These are phyloP conservation scores for Myotis lucifugus DNA, from an alignment of 2,113 vertebrate genomes.

Conservation along the genomic window DNA sequence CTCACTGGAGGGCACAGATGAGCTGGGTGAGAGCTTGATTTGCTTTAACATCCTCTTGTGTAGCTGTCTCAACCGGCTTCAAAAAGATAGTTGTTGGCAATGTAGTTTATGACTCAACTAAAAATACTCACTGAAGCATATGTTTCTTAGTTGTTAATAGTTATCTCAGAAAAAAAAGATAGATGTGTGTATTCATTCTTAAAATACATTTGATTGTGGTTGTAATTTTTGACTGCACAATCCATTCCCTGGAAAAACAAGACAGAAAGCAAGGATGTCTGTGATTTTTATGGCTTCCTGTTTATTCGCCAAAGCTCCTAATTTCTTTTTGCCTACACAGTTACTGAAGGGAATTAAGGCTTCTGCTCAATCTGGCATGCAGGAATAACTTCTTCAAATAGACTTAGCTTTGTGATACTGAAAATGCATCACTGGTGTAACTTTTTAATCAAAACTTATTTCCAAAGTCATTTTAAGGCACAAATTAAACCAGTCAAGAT, in stretches of 20 bases:
- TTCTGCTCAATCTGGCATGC: conserved; percentile 61
- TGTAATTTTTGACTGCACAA: conserved; percentile 62
- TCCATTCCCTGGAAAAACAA: conserved; percentile 53
- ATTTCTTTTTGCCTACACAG: conserved; percentile 62
- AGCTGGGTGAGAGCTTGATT: not conserved
- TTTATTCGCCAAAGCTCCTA: conserved; percentile 65
- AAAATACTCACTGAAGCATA: conserved; percentile 68
- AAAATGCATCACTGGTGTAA: conserved; percentile 44
- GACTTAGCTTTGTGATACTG: conserved; percentile 63
- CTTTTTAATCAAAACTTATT: conserved; percentile 76
- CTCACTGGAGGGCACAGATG: not conserved
- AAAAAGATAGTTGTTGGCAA: conserved; percentile 53
- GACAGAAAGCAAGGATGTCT: conserved; percentile 53
- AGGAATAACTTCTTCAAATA: conserved; percentile 63
- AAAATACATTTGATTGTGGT: conserved; percentile 62
- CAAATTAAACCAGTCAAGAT: conserved; percentile 78
- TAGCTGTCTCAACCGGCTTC: conserved; percentile 26
- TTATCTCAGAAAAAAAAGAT: conserved; percentile 41
- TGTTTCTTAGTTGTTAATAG: conserved; percentile 68
- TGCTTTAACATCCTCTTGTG: conserved; percentile 21
- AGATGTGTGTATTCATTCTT: conserved; percentile 66
- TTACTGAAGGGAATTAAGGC: conserved; percentile 59
- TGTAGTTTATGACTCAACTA: conserved; percentile 46
- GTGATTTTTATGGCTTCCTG: conserved; percentile 65
- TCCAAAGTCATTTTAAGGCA: conserved; percentile 73